Conservation (phyloP, 2,888 invertebrate species). For the Pyrrhia umbra region DNA sequence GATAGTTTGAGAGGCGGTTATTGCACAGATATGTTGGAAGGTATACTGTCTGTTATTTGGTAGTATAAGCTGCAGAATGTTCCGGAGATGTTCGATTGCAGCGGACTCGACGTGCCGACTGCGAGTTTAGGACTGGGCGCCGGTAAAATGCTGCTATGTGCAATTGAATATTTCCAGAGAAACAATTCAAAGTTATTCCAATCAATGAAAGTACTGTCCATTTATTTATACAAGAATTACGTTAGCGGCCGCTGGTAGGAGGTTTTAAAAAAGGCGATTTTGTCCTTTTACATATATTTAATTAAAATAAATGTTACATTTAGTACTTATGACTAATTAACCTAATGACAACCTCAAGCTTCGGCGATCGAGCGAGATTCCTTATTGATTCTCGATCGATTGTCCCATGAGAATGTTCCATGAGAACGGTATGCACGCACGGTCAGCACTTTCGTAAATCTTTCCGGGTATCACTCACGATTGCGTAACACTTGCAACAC, state of each 20-base stretch:
- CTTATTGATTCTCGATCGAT: neutral
- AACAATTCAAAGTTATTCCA: neutral
- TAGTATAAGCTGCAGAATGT: conserved; percentile 73
- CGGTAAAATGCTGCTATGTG: conserved; percentile 66
- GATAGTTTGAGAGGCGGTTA: neutral
- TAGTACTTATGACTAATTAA: too few species aligned
- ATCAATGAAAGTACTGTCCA: neutral
- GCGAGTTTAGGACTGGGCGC: conserved; percentile 56
- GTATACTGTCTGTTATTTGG: conserved; percentile 67
- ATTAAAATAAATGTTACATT: too few species aligned
- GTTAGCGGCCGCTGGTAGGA: too few species aligned
- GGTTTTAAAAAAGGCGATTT: too few species aligned
- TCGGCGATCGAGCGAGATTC: too few species aligned
- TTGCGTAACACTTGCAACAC: too few species aligned
- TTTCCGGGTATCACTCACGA: neutral
- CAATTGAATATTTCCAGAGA: neutral
- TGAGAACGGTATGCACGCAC: neutral
- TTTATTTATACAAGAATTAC: neutral
- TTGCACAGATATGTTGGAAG: conserved; percentile 18
- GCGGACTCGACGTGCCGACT: conserved; percentile 70
- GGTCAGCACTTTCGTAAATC: neutral
- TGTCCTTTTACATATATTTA: too few species aligned
- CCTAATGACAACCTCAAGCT: too few species aligned
- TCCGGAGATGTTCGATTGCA: conserved; percentile 76
- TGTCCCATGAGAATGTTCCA: too few species aligned